Conservation (phyloP, 1,140 invertebrate genomes). For the Drosophila neocordata region DNA sequence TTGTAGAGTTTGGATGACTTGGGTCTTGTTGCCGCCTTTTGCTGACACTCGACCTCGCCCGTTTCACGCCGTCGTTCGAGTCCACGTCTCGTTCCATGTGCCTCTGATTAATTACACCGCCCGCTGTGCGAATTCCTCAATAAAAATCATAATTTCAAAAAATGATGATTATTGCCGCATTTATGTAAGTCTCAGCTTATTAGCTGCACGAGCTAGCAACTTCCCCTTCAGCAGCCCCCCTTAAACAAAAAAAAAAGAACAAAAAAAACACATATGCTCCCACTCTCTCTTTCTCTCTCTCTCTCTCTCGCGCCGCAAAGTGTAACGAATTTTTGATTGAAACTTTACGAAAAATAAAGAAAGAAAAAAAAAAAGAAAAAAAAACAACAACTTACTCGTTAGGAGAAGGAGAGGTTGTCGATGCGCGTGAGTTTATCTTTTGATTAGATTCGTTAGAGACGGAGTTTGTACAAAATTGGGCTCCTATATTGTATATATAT, state of each 20-base stretch:
- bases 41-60: slow-evolving; percentile 65
- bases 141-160: slow-evolving; percentile 81
- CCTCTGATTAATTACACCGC: slow-evolving; percentile 79
- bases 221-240: no score
- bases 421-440: slow-evolving; percentile 78
- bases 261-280: no score
- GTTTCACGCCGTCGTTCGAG: slow-evolving; percentile 50
- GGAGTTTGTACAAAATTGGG: slow-evolving; percentile 67
- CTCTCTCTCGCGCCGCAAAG: slow-evolving; percentile 50
- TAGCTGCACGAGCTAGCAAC: slow-evolving; percentile 69
- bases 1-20: slow-evolving; percentile 19
- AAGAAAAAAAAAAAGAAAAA: neutral
- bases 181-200: slow-evolving; percentile 78
- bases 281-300: slow-evolving; percentile 4
- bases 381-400: slow-evolving; percentile 68
- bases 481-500: slow-evolving; percentile 12
- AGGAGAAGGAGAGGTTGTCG: slow-evolving; percentile 59
- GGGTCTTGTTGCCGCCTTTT: slow-evolving; percentile 54
- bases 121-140: slow-evolving; percentile 80
- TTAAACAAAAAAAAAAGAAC: no score
- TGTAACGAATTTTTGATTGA: slow-evolving; percentile 80
- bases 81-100: slow-evolving; percentile 39
- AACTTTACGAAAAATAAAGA: slow-evolving; percentile 48
- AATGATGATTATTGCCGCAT: slow-evolving; percentile 81
- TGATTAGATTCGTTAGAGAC: slow-evolving; percentile 81